A percentile compares a stretch with the other conserved stretches of the same genome.
These are phyloP conservation scores for Plestiodon gilberti DNA, from an alignment of 2,113 vertebrate genomes.

Conservation along the genomic window DNA sequence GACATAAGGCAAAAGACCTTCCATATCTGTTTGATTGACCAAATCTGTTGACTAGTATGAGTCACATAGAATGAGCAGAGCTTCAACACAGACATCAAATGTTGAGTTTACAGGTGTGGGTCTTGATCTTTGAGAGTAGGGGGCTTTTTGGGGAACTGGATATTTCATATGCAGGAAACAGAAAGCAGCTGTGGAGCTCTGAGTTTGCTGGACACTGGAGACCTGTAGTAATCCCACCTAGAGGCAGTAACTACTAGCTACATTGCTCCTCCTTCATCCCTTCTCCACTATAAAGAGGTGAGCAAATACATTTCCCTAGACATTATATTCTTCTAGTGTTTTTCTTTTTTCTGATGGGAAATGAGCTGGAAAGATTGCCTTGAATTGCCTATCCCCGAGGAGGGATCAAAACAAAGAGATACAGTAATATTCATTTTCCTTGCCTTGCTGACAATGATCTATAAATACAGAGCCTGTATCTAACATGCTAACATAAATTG, in stretches of 20 bases:
- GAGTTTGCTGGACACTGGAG: neutral
- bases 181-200: neutral
- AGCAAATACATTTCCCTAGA: neutral
- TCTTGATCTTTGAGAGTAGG: neutral
- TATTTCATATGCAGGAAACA: neutral
- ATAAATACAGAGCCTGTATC: constrained; percentile 43
- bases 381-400: neutral
- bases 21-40: neutral
- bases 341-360: neutral
- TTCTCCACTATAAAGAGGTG: constrained; percentile 2
- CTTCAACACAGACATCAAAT: neutral
- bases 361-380: constrained; percentile 11
- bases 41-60: neutral
- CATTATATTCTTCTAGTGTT: neutral
- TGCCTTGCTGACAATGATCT: constrained; percentile 35
- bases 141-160: neutral
- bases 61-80: neutral
- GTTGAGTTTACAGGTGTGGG: neutral
- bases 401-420: constrained; percentile 25
- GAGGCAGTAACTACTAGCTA: neutral
- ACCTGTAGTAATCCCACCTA: neutral
- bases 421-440: constrained; percentile 46
- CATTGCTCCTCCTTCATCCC: neutral
- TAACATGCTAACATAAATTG: constrained; percentile 49
- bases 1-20: neutral